Conservation (phyloP, 2,113 vertebrate species). For the Xiphophorus hellerii region DNA sequence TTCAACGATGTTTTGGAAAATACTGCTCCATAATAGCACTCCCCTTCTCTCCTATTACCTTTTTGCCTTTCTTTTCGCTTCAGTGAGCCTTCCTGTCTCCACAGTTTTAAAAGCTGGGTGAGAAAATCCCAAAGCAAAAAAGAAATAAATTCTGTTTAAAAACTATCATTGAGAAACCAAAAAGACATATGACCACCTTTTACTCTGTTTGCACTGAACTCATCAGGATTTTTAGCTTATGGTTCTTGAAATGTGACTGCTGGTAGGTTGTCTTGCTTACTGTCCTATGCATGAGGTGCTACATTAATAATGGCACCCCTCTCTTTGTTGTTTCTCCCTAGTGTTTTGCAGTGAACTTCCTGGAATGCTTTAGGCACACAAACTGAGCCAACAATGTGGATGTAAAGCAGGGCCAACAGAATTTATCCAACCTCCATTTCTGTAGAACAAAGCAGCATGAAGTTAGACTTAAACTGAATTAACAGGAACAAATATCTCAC, state of each 20-base stretch:
- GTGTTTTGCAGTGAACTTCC: slow-evolving; percentile 24
- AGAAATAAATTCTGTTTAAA: neutral
- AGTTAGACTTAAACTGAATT: neutral
- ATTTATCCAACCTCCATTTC: slow-evolving; percentile 5
- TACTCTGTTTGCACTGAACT: neutral
- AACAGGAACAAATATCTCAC: neutral
- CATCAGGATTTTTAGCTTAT: neutral
- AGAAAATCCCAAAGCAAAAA: neutral
- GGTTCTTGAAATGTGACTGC: neutral
- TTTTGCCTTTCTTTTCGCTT: neutral
- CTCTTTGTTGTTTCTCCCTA: slow-evolving; percentile 8
- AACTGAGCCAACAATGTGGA: slow-evolving; percentile 13
- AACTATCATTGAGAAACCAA: neutral
- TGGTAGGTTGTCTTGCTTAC: neutral
- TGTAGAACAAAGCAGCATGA: neutral
- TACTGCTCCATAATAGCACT: neutral
- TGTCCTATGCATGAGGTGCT: slow-evolving; percentile 3
- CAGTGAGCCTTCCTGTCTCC: slow-evolving; percentile 2
- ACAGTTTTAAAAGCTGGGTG: neutral
- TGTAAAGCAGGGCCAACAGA: neutral
- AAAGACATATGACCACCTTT: neutral
- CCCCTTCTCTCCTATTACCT: neutral
- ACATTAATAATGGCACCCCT: slow-evolving; percentile 12
- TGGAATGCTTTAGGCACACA: slow-evolving; percentile 13
- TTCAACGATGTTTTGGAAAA: neutral